Base-by-base conservation (phyloP, 2,888 invertebrate genomes). In the Cheilosia urbana region DNA sequence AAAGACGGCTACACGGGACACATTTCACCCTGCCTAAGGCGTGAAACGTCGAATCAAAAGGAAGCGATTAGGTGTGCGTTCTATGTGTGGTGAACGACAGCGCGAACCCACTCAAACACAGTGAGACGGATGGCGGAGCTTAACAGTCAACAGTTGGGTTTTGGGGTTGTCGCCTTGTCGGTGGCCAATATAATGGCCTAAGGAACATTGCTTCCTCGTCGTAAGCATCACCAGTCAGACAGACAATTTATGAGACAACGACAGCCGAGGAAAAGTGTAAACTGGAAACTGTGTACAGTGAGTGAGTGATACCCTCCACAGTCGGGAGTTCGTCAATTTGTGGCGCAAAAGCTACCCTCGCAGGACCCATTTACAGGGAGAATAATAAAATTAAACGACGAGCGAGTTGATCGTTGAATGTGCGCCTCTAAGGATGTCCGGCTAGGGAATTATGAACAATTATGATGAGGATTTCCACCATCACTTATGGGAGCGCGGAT, bases 251-350 rank as follows among this genome's bases (percentile, higher is more conserved):
- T 82, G 40, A 77, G 72, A 66, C 13, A 37, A 37, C 63, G 47
- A 60, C 57, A 47, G 45, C 68, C 37, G 55, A 63, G 51, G 58
- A 75, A 65, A 84, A 83, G 72, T 53, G 60, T 17, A 49, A 24
- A 24, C 2, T 73, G 65, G 60, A 66, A 71, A 75, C 40, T 75
- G 47, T 55, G 69, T 53, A 24, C 13, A 51, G 24, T 51, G 51
- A 55, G n/a, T 77, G 71, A 84, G 79, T 71, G 84, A 60, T 79
- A 71, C 84, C 66, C n/a, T n/a, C 84, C 84, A 21, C 75, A 79
- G 60, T 79, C 84, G 75, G 75, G 57, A 84, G 79, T 40, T 55
- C 75, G 84, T 79, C 84, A 79, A 84, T 84, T 79, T 84, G 79
- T 45, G 84, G 79, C 30, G 30, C 40, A 79, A 65, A 53, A 79